A percentile compares a stretch with the other conserved stretches of the same genome.
These are phyloP conservation scores for Vulpes ferrilata DNA, from an alignment of 2,113 vertebrate genomes.

Conservation along the genomic window DNA sequence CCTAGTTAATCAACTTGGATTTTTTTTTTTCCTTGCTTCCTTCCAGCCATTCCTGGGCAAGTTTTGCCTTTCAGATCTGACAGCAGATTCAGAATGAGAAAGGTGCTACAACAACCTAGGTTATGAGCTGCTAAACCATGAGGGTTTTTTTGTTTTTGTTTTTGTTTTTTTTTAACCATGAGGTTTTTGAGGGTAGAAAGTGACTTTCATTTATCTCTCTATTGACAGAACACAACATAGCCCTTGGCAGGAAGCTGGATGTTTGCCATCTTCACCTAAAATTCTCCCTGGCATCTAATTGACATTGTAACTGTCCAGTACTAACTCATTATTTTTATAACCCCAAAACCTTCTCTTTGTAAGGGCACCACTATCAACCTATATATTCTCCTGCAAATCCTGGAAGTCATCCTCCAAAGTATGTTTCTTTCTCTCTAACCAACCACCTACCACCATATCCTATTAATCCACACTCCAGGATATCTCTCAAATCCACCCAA, in stretches of 20 bases:
- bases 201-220: neutral
- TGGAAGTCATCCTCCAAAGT: neutral
- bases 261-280: neutral
- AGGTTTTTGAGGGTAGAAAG: neutral
- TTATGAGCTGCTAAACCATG: neutral
- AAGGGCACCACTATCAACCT: fast-evolving
- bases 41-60: neutral
- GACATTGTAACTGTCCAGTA: neutral
- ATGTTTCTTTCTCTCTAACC: neutral
- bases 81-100: neutral
- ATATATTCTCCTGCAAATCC: neutral
- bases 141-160: no score
- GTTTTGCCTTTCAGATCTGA: neutral
- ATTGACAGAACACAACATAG: neutral
- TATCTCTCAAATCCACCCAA: neutral
- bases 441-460: neutral
- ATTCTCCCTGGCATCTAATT: neutral
- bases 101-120: neutral
- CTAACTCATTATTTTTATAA: neutral
- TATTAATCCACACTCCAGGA: neutral
- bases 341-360: neutral
- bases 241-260: neutral
- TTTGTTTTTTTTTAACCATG: no score
- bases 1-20: conserved; percentile 21
- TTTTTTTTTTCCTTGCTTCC: neutral